Evolutionary conservation across 92 coral and sea anemone species (phyloP).

Genomic region (Paragorgia papillata): DNA sequence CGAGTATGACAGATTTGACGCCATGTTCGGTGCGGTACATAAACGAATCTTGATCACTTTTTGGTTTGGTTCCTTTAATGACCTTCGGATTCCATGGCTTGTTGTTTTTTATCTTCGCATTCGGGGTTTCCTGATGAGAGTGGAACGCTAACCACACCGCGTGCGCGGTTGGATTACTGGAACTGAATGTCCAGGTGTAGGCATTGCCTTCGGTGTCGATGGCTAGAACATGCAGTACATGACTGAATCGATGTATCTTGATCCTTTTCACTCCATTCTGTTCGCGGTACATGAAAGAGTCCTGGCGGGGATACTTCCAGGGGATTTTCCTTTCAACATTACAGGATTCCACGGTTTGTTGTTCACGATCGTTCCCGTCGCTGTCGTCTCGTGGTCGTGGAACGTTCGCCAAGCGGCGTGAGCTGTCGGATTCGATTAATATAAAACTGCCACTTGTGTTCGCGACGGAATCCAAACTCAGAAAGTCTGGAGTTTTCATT

Average conservation of each 20-base stretch:
- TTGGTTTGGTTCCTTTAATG: slow-evolving; percentile 60
- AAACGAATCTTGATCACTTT: slow-evolving; percentile 66
- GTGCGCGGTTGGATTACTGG: slow-evolving; percentile 64
- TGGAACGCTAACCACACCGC: slow-evolving; percentile 65
- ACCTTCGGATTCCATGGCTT: slow-evolving; percentile 59
- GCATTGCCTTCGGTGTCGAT: slow-evolving; percentile 62
- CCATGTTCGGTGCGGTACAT: slow-evolving; percentile 72
- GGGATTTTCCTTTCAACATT: slow-evolving; percentile 62
- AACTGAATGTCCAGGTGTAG: slow-evolving; percentile 59
- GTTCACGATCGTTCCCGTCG: slow-evolving; percentile 51
- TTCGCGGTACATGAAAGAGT: slow-evolving; percentile 73
- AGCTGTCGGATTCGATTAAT: slow-evolving; percentile 63
- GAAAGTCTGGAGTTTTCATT: slow-evolving; percentile 68
- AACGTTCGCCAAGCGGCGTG: slow-evolving; percentile 78
- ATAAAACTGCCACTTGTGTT: slow-evolving; percentile 65
- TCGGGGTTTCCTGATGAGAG: slow-evolving; percentile 51
- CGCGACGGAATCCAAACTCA: slow-evolving; percentile 68
- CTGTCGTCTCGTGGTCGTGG: slow-evolving; percentile 66
- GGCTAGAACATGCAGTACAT: slow-evolving; percentile 31
- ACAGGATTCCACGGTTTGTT: slow-evolving; percentile 62
- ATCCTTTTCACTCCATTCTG: slow-evolving; percentile 74
- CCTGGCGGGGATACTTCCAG: slow-evolving; percentile 55
- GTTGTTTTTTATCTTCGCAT: slow-evolving; percentile 31
- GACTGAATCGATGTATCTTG: no score
- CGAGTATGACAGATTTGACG: slow-evolving; percentile 70